Base-by-base conservation (phyloP, 2,888 invertebrate species). In the Phalera bucephala region DNA sequence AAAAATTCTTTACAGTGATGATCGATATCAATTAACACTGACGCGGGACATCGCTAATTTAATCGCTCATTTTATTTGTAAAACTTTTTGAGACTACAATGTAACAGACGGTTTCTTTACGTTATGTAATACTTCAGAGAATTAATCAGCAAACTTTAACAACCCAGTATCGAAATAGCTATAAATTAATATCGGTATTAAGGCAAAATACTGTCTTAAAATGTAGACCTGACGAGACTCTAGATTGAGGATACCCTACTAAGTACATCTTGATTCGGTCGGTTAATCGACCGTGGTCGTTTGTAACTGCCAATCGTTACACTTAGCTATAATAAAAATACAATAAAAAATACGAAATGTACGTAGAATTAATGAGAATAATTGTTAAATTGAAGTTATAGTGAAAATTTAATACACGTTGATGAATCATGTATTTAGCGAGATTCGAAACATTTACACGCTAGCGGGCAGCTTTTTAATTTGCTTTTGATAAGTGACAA, bases 361-460 rank as follows among this genome's bases (percentile, higher is more conserved):
- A 79, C 63, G 79, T 87, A 86, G 83, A 69, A 40, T 71, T 75
- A 80, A 80, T 80, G 68, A 67, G 51, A 64, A 67, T 75, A 75
- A 81, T 85, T 85, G 82, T 87, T 87, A 78, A 82, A 83, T 67
- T 76, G 80, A 80, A 64, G 72, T 79, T 83, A 80, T 86, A 87
- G 83, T 76, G 61, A 83, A 85, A 86, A 85, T 85, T 86, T 86
- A 87, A 86, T 81, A 83, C 72, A 81, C 84, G 84, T 87, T 86
- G 66, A 78, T 68, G 69, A 73, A 79, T 77, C 74, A 61, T 75
- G 64, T 79, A 72, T 70, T 65, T 74, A 74, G 67, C 67, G 66
- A 64, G 62, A 51, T 60, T 55, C 44, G 54, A 53, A 48, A 50
- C 64, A 66, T 66, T 51, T 62, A 67, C 56, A 59, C 29, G 48